These are phyloP conservation scores for Panzeria rudis DNA, from an alignment of 2,888 invertebrate species.

Conservation along the genomic window DNA sequence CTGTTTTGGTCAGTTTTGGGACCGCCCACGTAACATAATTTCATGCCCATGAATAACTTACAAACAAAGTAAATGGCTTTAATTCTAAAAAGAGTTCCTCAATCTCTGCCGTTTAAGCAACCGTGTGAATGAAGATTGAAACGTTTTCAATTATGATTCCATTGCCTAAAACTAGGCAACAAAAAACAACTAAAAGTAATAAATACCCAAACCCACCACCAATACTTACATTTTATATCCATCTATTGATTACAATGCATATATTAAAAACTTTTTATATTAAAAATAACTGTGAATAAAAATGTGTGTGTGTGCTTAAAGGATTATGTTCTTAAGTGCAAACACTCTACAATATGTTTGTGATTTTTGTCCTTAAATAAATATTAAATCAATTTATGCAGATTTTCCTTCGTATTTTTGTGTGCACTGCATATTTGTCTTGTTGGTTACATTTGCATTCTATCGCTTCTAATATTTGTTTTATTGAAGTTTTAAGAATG, in stretches of 20 bases:
- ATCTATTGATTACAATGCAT: not conserved
- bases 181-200: conserved; percentile 4
- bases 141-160: conserved; percentile 4
- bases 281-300: not conserved
- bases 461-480: conserved; percentile 12
- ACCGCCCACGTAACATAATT: not conserved
- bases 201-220: not conserved
- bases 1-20: not conserved
- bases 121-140: conserved; percentile 8
- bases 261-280: conserved; percentile 6
- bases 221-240: not conserved
- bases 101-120: not conserved
- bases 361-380: conserved; percentile 31
- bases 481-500: conserved; percentile 1
- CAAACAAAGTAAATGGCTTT: not conserved
- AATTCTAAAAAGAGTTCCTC: not conserved
- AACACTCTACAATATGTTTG: conserved; percentile 46
- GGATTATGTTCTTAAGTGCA: conserved; percentile 39
- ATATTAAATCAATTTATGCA: conserved; percentile 55
- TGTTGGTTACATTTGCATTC: conserved; percentile 37
- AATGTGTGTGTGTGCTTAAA: not conserved
- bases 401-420: conserved; percentile 16
- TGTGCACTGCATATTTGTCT: conserved; percentile 37
- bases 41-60: not conserved
- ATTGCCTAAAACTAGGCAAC: conserved; percentile 1